phyloP scores from a whole-genome alignment of 1,140 invertebrate genomes.

The Himalopsyche phryganea region DNA sequence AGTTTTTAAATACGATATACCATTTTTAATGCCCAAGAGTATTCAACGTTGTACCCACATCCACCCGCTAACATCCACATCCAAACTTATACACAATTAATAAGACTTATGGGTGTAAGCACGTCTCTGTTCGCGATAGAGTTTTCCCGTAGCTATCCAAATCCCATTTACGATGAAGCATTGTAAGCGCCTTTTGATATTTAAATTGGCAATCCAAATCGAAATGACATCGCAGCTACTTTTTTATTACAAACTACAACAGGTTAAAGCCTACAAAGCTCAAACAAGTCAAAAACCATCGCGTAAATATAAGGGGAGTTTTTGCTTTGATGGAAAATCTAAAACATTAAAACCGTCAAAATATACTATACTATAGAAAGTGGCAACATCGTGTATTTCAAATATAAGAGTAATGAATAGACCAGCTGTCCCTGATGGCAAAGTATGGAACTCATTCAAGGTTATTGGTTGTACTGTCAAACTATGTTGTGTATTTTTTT shows the following conservation, averaged over 20 bases:
- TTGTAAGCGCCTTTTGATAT: constrained; percentile 32
- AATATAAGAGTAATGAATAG: too few species aligned
- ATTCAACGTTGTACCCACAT: too few species aligned
- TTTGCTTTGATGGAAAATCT: constrained; percentile 31
- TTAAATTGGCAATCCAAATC: constrained; percentile 34
- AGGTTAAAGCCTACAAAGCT: neutral
- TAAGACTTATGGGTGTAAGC: too few species aligned
- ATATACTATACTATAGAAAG: neutral
- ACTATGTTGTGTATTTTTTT: too few species aligned
- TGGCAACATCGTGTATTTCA: neutral
- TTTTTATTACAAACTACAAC: constrained; percentile 21
- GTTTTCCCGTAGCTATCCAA: constrained; percentile 11
- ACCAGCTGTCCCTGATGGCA: too few species aligned
- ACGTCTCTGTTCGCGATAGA: too few species aligned
- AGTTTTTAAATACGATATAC: too few species aligned
- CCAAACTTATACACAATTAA: too few species aligned
- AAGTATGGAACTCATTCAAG: too few species aligned
- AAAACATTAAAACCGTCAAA: constrained; percentile 23
- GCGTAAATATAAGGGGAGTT: neutral
- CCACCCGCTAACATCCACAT: too few species aligned
- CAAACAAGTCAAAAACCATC: constrained; percentile 2
- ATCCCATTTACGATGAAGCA: constrained; percentile 21
- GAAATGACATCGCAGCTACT: constrained; percentile 31
- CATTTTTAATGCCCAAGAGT: too few species aligned
- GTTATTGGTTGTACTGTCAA: too few species aligned